These are phyloP conservation scores for Hymenopus coronatus DNA, from an alignment of 2,888 invertebrate species.

Conservation along the genomic window DNA sequence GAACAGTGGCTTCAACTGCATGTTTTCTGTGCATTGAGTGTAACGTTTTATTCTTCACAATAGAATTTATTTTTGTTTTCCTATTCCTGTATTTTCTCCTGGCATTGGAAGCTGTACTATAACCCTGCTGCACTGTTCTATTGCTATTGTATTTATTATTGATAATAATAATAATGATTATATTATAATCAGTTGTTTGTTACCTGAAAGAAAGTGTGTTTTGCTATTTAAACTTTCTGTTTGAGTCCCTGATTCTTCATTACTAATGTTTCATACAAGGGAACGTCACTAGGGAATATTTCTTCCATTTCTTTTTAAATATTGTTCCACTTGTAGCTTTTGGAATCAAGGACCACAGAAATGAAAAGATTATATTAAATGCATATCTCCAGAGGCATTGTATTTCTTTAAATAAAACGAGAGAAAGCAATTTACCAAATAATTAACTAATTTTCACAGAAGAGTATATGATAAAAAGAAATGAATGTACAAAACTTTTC, in stretches of 20 bases:
- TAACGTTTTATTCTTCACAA: neutral
- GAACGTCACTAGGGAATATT: neutral
- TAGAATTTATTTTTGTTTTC: neutral
- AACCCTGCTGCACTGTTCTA: neutral
- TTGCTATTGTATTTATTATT: neutral
- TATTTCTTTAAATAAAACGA: conserved; percentile 20
- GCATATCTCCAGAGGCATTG: neutral
- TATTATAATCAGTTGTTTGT: conserved; percentile 6
- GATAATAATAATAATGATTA: neutral
- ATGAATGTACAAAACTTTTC: neutral
- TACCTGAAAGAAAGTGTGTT: conserved; percentile 3
- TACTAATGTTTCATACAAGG: neutral
- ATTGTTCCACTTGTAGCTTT: neutral
- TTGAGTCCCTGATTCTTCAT: neutral
- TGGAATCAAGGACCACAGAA: neutral
- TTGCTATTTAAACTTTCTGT: neutral
- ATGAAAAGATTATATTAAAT: conserved; percentile 11
- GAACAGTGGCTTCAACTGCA: neutral
- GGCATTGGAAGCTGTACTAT: neutral
- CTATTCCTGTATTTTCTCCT: neutral
- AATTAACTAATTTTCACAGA: conserved; percentile 1
- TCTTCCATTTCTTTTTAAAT: neutral
- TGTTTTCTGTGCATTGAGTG: neutral
- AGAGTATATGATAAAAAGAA: conserved; percentile 10
- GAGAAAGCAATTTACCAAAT: conserved; percentile 25